A percentile compares a stretch with the other conserved stretches of the same genome.
Evolutionary conservation across 2,113 vertebrate genomes (phyloP).

Genomic region (Plecotus auritus): DNA sequence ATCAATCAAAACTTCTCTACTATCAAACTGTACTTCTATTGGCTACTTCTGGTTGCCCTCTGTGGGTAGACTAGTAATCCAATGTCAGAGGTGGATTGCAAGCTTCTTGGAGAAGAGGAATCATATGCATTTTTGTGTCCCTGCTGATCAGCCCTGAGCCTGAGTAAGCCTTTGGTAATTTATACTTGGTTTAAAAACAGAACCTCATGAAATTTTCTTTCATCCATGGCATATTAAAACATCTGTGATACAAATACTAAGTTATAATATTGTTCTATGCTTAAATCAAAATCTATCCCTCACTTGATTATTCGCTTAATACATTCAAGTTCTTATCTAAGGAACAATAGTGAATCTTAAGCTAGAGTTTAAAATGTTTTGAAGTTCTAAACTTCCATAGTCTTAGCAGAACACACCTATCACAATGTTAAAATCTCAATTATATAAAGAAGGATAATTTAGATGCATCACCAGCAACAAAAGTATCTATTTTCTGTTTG

Average conservation of each 20-base stretch:
- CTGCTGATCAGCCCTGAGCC: neutral
- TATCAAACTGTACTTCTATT: neutral
- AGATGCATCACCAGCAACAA: constrained; percentile 22
- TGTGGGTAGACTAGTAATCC: neutral
- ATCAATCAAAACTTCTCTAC: neutral
- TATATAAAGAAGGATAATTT: constrained; percentile 37
- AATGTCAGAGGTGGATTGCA: neutral
- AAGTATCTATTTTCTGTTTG: neutral
- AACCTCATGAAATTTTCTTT: neutral
- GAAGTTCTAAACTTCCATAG: constrained; percentile 18
- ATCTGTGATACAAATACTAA: neutral
- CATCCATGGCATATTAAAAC: neutral
- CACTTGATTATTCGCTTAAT: neutral
- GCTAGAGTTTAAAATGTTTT: constrained; percentile 14
- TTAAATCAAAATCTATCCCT: neutral
- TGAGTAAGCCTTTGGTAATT: neutral
- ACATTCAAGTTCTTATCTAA: neutral
- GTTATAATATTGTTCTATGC: neutral
- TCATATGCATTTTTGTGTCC: neutral
- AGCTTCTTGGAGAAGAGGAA: neutral
- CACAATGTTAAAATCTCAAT: constrained; percentile 42
- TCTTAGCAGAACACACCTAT: neutral
- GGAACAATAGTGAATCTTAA: neutral
- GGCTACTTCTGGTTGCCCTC: neutral
- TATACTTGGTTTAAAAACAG: neutral